Evolutionary conservation across 2,888 invertebrate species (phyloP), one percentile per base, ranked within the genome.

Genomic region (Drosophila prolongata): DNA sequence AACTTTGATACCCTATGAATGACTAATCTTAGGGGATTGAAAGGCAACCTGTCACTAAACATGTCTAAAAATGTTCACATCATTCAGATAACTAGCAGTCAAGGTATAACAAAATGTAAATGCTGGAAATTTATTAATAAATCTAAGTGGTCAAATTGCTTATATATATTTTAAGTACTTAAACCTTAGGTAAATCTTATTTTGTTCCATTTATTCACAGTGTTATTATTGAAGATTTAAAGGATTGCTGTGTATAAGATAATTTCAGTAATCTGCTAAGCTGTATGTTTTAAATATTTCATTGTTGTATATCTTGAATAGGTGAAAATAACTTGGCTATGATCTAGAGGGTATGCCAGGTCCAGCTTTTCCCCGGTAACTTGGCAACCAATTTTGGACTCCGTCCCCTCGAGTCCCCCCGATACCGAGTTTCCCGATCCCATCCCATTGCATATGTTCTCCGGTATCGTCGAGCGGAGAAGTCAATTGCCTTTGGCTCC

Each of bases 401-500:
- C 37, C 13, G 9, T 9, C 6, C 3, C 35, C 8, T 3, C n/a
- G 2, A 24, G 4, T 24, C 24, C 3, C 24, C 24, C 24, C 24
- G 24, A 24, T 24, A 4, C 40, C 16, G 16, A 6, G 5, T 3
- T 44, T 8, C 8, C 50, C 11, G 2, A 46, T 30, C 35, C 24
- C 35, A 11, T 11, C 8, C 14, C 30, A 11, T n/a, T 10, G 10
- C 57, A 11, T 46, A 47, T 24, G 40, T 59, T 47, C 40, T 34
- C 38, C 13, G 61, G 42, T 58, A 58, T 54, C 30, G 58, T 34
- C 6, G 30, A 56, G 67, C 56, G 46, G 38, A 37, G 9, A 49
- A 49, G 55, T 53, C 66, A 66, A 49, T 67, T 67, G 67, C 47
- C 40, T 46, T 38, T 57, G 50, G 67, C 60, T 67, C 67, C 54